Evolutionary conservation across 2,113 vertebrate genomes (phyloP).

Genomic region (Lagopus leucura): DNA sequence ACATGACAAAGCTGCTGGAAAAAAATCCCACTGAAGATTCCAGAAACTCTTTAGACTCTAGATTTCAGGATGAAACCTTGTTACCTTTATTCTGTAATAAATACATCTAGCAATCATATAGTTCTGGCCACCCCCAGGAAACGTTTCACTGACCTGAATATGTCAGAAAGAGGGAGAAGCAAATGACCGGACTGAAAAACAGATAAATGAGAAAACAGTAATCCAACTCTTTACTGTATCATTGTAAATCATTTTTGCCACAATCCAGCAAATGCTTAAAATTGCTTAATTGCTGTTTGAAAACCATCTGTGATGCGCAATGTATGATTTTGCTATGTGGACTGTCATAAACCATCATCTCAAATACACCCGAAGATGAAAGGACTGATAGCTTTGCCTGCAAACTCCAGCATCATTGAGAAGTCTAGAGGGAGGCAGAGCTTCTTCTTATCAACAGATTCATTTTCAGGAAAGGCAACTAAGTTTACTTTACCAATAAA

Average conservation of each 20-base stretch:
- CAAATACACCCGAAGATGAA: background rate
- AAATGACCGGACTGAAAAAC: background rate
- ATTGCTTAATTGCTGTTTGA: background rate
- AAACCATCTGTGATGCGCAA: background rate
- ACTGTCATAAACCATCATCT: background rate
- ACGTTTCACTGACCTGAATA: constrained; percentile 30
- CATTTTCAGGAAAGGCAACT: background rate
- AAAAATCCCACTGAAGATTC: background rate
- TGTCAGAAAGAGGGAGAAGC: constrained; percentile 34
- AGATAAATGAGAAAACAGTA: background rate
- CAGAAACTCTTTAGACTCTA: background rate
- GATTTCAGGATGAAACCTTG: background rate
- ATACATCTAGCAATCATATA: background rate
- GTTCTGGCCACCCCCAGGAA: background rate
- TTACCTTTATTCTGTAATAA: background rate
- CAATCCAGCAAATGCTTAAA: background rate
- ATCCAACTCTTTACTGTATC: background rate
- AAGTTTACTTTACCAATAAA: background rate
- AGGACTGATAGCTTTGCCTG: background rate
- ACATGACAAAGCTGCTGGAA: background rate
- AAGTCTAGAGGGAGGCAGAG: background rate
- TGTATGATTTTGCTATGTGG: background rate
- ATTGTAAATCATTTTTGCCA: background rate
- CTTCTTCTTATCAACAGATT: background rate
- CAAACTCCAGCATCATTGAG: background rate